A percentile compares a stretch with the other conserved stretches of the same genome.
Evolutionary conservation across 2,797 vertebrate genomes (phyloP).

Genomic region (Buceros bicornis): DNA sequence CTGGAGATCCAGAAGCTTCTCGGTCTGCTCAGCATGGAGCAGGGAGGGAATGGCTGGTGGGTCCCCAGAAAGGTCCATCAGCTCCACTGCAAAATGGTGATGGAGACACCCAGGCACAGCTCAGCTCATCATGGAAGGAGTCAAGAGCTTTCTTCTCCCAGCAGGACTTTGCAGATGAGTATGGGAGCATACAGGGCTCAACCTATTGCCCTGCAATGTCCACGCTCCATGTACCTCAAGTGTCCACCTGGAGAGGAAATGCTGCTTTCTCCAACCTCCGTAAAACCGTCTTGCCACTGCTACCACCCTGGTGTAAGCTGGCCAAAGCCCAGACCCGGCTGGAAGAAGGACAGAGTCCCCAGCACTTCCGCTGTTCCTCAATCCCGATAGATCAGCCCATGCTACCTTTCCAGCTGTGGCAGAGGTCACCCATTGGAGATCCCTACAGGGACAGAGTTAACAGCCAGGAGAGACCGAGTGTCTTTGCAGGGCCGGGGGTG

Average conservation of each 20-base stretch:
- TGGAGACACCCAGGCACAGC: background rate
- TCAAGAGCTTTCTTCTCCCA: background rate
- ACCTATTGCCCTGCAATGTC: background rate
- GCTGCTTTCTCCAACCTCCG: background rate
- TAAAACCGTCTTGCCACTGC: background rate
- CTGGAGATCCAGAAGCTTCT: background rate
- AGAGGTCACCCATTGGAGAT: background rate
- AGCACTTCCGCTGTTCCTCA: background rate
- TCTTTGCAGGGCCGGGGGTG: background rate
- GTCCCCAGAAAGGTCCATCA: background rate
- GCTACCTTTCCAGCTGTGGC: background rate
- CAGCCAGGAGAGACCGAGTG: background rate
- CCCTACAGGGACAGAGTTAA: background rate
- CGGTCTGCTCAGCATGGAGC: background rate
- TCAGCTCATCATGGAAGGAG: background rate
- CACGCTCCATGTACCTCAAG: accelerated
- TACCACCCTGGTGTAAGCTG: background rate
- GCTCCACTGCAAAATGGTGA: background rate
- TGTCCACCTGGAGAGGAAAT: background rate
- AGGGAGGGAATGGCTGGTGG: background rate
- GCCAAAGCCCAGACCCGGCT: background rate
- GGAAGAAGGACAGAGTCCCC: background rate
- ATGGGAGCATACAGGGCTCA: background rate
- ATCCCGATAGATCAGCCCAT: background rate
- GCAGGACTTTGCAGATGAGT: background rate